Base-by-base conservation (phyloP, 2,888 invertebrate species). In the Eilema griseolum region DNA sequence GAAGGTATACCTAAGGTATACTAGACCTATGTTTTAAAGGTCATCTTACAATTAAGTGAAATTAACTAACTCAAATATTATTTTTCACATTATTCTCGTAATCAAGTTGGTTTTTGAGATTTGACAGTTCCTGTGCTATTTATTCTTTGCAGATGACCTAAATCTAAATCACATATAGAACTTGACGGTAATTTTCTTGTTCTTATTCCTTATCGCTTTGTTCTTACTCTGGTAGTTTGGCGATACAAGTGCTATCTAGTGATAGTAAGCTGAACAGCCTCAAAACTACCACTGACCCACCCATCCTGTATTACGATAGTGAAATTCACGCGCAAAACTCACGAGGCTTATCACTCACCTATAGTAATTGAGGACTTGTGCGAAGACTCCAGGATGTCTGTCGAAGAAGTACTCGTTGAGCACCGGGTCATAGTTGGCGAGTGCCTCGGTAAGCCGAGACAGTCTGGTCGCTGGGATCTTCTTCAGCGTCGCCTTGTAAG, bases 351-450 rank as follows among this genome's bases (percentile, higher is more conserved):
- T 20, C n/a, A 75, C 83, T 90, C 86, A 97, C 96, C 98, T 97
- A 96, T 99, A 99, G 94, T 99, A 99, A 94, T 99, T 99, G 88
- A 98, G 97, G 86, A 98, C 98, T 96, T 99, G 99, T 71, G 99
- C 99, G 94, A 99, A 99, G 83, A 96, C 99, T 68, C 99, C 99
- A 46, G 99, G 99, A 95, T 99, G 99, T 83, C 99, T 96, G 95
- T 99, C 99, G 96, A 99, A 99, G 97, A 99, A 99, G 96, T 99
- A 99, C 96, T 99, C 99, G 95, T 99, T 99, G 87, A 99, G 97
- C 88, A 99, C 98, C 66, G 99, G 99, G 96, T 99, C 99, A 96
- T 99, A 99, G 96, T 99, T 99, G 90, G 99, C 99, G 86, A 99
- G 96, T 62, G 99, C 99, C 95, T 99, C 99, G 75, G 99, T 99